Conservation (phyloP, 2,888 invertebrate genomes). For the Plagodis pulveraria region DNA sequence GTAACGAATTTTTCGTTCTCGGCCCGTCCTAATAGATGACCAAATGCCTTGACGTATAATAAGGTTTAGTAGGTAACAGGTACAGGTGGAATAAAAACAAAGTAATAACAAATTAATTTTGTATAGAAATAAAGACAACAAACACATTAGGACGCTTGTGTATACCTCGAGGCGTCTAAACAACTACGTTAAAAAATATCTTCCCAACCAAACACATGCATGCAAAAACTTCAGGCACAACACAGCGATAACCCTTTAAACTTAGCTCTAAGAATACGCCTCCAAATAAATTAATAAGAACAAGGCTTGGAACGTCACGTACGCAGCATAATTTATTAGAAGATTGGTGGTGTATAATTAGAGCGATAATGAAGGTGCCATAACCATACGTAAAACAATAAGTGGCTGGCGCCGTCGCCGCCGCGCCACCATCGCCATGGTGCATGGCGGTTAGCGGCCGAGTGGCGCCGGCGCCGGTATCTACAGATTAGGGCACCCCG, state of each 20-base stretch:
- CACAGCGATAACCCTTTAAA: background rate
- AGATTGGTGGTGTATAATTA: slow-evolving; percentile 48
- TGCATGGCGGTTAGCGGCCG: background rate
- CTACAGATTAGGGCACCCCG: slow-evolving; percentile 40
- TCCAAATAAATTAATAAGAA: slow-evolving; percentile 9
- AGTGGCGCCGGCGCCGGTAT: slow-evolving; percentile 34
- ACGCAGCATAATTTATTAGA: slow-evolving; percentile 45
- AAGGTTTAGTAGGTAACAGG: too few relatives aligned
- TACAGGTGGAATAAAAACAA: too few relatives aligned
- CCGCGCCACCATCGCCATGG: slow-evolving; percentile 24
- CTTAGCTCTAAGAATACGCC: background rate
- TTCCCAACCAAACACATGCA: too few relatives aligned
- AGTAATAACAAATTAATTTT: too few relatives aligned
- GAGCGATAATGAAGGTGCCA: slow-evolving; percentile 45
- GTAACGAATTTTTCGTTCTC: too few relatives aligned
- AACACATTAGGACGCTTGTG: too few relatives aligned
- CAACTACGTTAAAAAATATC: too few relatives aligned
- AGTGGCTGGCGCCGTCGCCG: slow-evolving; percentile 38
- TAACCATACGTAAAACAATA: slow-evolving; percentile 22
- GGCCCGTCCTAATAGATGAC: too few relatives aligned
- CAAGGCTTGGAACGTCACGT: slow-evolving; percentile 28
- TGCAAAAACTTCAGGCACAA: too few relatives aligned
- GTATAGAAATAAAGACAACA: too few relatives aligned
- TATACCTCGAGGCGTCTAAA: too few relatives aligned
- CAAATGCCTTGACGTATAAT: too few relatives aligned